A percentile compares a stretch with the other conserved stretches of the same genome.
Conservation (phyloP, 2,797 vertebrate species). For the Mormyrops attenuatus region DNA sequence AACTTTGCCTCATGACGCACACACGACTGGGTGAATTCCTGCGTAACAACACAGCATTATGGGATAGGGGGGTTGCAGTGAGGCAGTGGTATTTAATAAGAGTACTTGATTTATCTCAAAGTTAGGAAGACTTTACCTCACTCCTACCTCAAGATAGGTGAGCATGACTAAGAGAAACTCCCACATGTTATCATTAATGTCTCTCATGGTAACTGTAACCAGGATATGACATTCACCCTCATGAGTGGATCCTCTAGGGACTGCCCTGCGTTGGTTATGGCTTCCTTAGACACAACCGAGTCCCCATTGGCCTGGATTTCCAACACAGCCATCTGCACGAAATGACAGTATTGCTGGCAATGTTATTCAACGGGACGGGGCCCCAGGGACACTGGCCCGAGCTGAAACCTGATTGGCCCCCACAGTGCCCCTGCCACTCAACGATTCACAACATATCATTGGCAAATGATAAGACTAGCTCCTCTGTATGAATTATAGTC, state of each 20-base stretch:
- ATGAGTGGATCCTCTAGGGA: conserved; percentile 85
- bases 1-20: conserved; percentile 72
- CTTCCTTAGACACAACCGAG: conserved; percentile 78
- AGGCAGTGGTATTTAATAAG: not conserved
- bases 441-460: not conserved
- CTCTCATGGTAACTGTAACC: not conserved
- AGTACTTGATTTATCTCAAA: not conserved
- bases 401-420: not conserved
- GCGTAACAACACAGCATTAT: conserved; percentile 19
- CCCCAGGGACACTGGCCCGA: not conserved
- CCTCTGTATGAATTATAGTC: not conserved
- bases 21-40: conserved; percentile 93
- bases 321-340: conserved; percentile 80
- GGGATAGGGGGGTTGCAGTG: not conserved
- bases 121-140: not conserved
- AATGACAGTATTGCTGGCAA: not conserved
- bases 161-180: not conserved
- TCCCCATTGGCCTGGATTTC: conserved; percentile 91
- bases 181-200: not conserved
- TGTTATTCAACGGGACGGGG: not conserved
- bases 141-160: not conserved
- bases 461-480: not conserved
- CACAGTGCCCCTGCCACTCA: not conserved
- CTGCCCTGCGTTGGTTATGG: conserved; percentile 72
- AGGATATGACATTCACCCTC: conserved; percentile 66